Evolutionary conservation across 2,113 vertebrate genomes (phyloP).

Genomic region (Lepus timidus): DNA sequence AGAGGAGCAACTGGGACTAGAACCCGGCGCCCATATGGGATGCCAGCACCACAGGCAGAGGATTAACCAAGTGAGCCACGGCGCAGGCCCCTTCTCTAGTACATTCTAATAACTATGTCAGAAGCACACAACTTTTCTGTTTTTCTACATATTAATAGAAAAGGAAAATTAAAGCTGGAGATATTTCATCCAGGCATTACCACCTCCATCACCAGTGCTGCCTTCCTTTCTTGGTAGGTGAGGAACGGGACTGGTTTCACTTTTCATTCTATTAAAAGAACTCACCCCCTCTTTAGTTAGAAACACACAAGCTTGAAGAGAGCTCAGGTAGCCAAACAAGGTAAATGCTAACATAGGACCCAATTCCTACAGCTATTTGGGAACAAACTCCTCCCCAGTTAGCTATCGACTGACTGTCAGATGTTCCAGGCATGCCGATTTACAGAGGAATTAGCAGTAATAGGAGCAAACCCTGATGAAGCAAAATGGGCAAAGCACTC

Average conservation of each 20-base stretch:
- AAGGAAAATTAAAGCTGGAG: not conserved
- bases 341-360: not conserved
- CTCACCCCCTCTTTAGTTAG: not conserved
- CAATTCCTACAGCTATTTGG: conserved; percentile 6
- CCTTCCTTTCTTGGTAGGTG: not conserved
- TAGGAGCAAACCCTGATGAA: not conserved
- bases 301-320: not conserved
- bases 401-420: conserved; percentile 14
- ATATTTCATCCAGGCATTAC: not conserved
- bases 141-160: not conserved
- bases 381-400: not conserved
- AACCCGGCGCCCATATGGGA: no score
- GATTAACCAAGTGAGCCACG: no score
- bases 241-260: not conserved
- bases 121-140: not conserved
- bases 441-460: conserved; percentile 51
- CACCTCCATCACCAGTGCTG: not conserved
- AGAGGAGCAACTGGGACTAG: no score
- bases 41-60: no score
- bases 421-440: not conserved
- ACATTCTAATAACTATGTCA: not conserved
- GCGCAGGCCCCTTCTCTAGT: not conserved
- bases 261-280: not conserved
- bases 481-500: not conserved
- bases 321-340: not conserved